phyloP scores from a whole-genome alignment of 2,797 vertebrate genomes.

The Potorous gilbertii region DNA sequence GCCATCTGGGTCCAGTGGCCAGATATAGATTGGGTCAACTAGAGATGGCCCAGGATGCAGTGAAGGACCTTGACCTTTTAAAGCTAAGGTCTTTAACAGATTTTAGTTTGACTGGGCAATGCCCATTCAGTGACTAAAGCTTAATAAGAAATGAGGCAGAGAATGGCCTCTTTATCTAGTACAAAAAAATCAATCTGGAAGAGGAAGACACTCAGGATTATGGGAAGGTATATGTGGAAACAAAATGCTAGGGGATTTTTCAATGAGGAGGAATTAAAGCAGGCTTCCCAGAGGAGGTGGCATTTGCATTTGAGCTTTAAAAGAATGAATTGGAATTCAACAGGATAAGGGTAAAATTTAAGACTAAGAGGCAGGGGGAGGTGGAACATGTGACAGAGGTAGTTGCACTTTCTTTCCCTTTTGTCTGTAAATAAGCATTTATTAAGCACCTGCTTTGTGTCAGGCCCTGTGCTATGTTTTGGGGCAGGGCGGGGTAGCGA shows the following conservation, averaged over 20 bases:
- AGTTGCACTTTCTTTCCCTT: background rate
- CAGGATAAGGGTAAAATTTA: background rate
- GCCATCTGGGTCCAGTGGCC: too few relatives aligned
- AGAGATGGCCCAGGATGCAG: too few relatives aligned
- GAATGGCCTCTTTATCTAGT: too few relatives aligned
- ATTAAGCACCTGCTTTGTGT: background rate
- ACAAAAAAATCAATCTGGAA: too few relatives aligned
- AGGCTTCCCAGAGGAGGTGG: background rate
- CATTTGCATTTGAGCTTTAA: background rate
- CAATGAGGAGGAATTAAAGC: background rate
- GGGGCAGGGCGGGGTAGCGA: fast-evolving
- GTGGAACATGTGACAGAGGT: background rate
- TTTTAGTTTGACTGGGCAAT: too few relatives aligned
- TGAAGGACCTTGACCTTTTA: too few relatives aligned
- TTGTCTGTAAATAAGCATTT: background rate
- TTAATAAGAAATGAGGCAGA: too few relatives aligned
- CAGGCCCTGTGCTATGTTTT: background rate
- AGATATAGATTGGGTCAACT: too few relatives aligned
- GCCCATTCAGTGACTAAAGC: too few relatives aligned
- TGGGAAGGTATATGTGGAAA: background rate
- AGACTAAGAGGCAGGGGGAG: background rate
- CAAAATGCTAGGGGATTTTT: background rate
- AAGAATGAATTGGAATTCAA: background rate
- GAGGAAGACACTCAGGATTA: too few relatives aligned
- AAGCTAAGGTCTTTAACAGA: too few relatives aligned